Base-by-base conservation (phyloP, 2,797 vertebrate species). In the Hoplostethus mediterraneus region DNA sequence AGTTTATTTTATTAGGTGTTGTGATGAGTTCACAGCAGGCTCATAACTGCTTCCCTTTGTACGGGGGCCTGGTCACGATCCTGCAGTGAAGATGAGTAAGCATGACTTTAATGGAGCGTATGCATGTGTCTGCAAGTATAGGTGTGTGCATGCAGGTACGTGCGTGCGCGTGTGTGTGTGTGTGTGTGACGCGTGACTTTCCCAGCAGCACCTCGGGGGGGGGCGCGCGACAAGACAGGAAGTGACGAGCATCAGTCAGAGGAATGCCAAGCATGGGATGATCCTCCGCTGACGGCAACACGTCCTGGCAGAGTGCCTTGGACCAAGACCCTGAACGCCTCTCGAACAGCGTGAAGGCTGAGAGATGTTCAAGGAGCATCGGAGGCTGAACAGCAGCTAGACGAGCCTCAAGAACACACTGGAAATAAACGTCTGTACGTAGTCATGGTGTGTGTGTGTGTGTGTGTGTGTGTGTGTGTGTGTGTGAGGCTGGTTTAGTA, bases 221-320 rank as follows among this genome's bases (percentile, higher is more conserved):
- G 31, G 3, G 31, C 31, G 31, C 3, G 33, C 60, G 56, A 40
- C 68, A 70, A 70, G 75, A 2, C 8, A 81, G 73, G 75, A 81
- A 83, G 83, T 80, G 73, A 81, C 65, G 81, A 9, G 38, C 65
- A 85, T 85, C 80, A 17, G 65, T 87, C 82, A 13, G 51, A 70
- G 55, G 25, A 47, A 55, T 4, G 58, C 1, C 21, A 1, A 21
- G 21, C 1, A 21, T 60, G 2, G 21, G 65, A 53, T 68, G 45
- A 54, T 56, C 56, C 65, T 13, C 28, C 13, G 2, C 47, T 31
- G 40, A 30, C 0, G 11, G 33, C 1, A 5, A 33, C 21, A 21
- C 21, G 21, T 21, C 21, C 21, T 21, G 21, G 21, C 21, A 21
- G 1, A 21, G 21, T 21, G 21, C 21, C 21, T 21, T 21, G 21